Evolutionary conservation across 1,140 invertebrate genomes (phyloP), one percentile per base, ranked within the genome.

Genomic region (Panagrolaimus sp.): DNA sequence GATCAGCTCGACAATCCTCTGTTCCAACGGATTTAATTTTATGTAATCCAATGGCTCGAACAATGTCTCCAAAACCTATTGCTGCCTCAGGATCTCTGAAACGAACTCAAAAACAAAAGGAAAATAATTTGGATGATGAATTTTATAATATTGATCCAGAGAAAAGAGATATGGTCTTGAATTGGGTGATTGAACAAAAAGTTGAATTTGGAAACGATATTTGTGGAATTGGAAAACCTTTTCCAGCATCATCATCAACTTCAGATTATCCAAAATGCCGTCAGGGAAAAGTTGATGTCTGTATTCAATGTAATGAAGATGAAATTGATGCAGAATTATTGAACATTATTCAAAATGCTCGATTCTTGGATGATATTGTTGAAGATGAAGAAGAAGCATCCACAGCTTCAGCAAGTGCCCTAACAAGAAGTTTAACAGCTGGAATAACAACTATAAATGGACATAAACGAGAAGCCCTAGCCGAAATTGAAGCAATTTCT

Each of bases 261-360:
- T 7, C 38, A 8, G 46, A 66, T 17, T 66, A 47, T 10, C 38
- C 65, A 14, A 47, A 47, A 47, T n/a, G 3, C 9, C 4, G 44
- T 3, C 24, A 44, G 2, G 9, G 44, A 48, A 69, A 69, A 43
- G 46, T 48, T 10, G 69, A 71, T 43, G 32, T 26, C 1, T 44
- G 43, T 15, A 69, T 71, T 43, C 69, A 71, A 62, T 71, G 69
- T 46, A 63, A 71, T 55, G 69, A 71, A 24, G 55, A 68, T 9
- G 69, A 71, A 21, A 71, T 71, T 43, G 69, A 71, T 44, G 44
- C 66, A 0, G 69, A 71, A 43, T 32, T 71, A 67, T 48, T 67
- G 26, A 10, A 69, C 12, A 28, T 55, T 15, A 52, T 38, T 38
- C 52, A 69, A 21, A 62, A 67, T 38, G 69, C 67, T 12, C 66